Percentiles rank a stretch among this genome's conserved stretches.
Conservation (phyloP, 2,888 invertebrate species). For the Julus scandinavius region DNA sequence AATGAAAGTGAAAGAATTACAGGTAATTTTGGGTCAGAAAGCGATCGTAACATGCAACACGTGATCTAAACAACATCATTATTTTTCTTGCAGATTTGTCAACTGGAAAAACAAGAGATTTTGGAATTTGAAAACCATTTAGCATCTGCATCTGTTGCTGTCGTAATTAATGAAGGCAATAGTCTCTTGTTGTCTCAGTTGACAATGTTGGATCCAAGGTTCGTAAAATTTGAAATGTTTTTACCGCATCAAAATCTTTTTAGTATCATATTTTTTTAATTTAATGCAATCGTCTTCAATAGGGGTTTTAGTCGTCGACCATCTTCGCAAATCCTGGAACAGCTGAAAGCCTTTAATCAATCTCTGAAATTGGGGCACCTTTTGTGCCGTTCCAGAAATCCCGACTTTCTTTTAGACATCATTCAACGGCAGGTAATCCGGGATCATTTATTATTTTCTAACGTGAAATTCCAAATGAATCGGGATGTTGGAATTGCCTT, state of each 20-base stretch:
- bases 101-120: slow-evolving; percentile 80
- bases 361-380: slow-evolving; percentile 86
- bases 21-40: slow-evolving; percentile 54
- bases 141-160: slow-evolving; percentile 88
- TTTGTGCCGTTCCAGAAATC: slow-evolving; percentile 86
- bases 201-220: slow-evolving; percentile 83
- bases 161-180: slow-evolving; percentile 88
- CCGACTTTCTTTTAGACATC: slow-evolving; percentile 91
- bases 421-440: slow-evolving; percentile 80
- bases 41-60: background rate
- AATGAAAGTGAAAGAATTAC: slow-evolving; percentile 73
- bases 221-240: slow-evolving; percentile 40
- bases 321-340: slow-evolving; percentile 79
- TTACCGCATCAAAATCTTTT: background rate
- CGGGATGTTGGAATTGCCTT: background rate
- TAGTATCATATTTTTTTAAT: no score
- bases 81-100: slow-evolving; percentile 71
- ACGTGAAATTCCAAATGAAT: background rate
- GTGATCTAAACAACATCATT: background rate
- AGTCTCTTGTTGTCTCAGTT: slow-evolving; percentile 86
- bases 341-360: slow-evolving; percentile 80
- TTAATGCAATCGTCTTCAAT: slow-evolving; percentile 48
- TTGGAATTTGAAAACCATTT: slow-evolving; percentile 91
- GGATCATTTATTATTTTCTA: background rate
- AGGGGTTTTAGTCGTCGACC: slow-evolving; percentile 84